Base-by-base conservation (phyloP, 2,888 invertebrate genomes). In the Apeira syringaria region DNA sequence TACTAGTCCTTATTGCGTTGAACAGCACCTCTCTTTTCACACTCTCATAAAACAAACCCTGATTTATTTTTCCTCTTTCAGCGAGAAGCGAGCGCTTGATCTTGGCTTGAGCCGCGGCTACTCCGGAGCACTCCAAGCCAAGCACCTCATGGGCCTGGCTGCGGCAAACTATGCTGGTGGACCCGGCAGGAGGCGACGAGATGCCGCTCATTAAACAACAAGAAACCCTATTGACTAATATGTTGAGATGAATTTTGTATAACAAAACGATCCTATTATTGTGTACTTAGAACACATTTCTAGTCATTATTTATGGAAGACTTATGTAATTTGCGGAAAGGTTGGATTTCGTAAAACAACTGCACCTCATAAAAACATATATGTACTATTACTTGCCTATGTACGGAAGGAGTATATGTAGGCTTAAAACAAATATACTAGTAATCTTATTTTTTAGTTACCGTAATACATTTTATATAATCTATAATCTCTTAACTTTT, bases 111-210 rank as follows among this genome's bases (percentile, higher is more conserved):
- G 93, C 63, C 94, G 97, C 34, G 97, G 97, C 12, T 97, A 94
- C 85, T 97, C 97, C 27, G 97, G 97, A 0, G 94, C 96, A 15
- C 95, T 97, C 64, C 96, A 97, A 49, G 97, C 97, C 65, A 97
- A 97, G 82, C 97, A 97, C 76, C 92, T 97, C 68, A 96, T 97
- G 94, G 97, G 97, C 2, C 80, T 97, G 35, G 95, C 96, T 26
- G 96, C 96, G 0, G 97, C 97, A 58, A 96, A 96, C 84, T 96
- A 93, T 86, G 96, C 97, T 11, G 95, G 95, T 1, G 97, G 97
- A 5, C 97, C 97, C 0, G 97, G 97, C 60, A 92, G 97, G 82
- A 95, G 95, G 93, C 94, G 97, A 72, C 94, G 97, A 53, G 92
- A 93, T 56, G 75, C 74, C 56, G 75, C 73, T 47, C 71, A 82